Percentiles rank a stretch among this genome's conserved stretches.
Evolutionary conservation across 2,888 invertebrate species (phyloP).

Genomic region (Cantharis flavilabris): DNA sequence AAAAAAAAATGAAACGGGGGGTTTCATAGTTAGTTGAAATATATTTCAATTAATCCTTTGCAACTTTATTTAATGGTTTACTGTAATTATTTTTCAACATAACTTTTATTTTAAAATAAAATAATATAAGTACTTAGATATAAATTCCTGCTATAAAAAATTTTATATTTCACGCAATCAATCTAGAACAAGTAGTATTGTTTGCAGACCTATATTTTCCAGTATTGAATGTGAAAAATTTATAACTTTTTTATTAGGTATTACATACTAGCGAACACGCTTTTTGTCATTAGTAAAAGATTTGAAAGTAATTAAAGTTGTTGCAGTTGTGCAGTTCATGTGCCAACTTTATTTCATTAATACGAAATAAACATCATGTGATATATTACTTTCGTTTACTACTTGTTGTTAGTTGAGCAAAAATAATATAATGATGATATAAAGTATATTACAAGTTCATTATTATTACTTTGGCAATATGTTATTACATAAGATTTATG

Average conservation of each 20-base stretch:
- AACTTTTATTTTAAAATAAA: background rate
- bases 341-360: background rate
- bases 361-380: too few relatives aligned
- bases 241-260: background rate
- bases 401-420: too few relatives aligned
- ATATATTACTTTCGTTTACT: too few relatives aligned
- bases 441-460: too few relatives aligned
- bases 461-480: too few relatives aligned
- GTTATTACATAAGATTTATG: too few relatives aligned
- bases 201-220: background rate
- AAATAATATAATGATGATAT: too few relatives aligned
- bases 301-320: background rate
- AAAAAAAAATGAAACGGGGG: too few relatives aligned
- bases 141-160: background rate
- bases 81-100: background rate
- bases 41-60: too few relatives aligned
- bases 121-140: background rate
- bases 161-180: background rate
- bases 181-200: background rate
- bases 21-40: too few relatives aligned
- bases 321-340: background rate
- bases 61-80: too few relatives aligned
- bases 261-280: background rate
- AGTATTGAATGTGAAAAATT: background rate
- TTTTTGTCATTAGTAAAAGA: background rate